phyloP scores from a whole-genome alignment of 2,888 invertebrate species.

The Mesochorus sp. region DNA sequence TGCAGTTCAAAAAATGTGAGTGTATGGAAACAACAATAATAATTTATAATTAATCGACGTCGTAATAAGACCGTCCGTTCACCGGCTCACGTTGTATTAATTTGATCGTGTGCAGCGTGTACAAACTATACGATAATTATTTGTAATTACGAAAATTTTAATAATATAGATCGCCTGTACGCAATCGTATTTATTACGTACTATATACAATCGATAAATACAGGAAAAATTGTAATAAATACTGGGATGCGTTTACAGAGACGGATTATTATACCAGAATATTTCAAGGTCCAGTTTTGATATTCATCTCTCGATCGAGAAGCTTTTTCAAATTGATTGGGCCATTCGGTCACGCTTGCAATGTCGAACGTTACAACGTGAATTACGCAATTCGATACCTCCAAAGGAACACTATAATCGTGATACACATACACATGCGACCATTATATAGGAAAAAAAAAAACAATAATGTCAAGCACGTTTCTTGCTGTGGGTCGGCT shows the following conservation, averaged over 20 bases:
- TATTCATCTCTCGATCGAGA: background rate
- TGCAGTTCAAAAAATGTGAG: background rate
- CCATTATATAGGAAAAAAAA: background rate
- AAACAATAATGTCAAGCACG: background rate
- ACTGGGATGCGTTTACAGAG: background rate
- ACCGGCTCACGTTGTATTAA: conserved; percentile 23
- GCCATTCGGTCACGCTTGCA: conserved; percentile 22
- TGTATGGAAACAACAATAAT: background rate
- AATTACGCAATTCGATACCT: conserved; percentile 16
- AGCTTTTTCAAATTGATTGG: conserved; percentile 35
- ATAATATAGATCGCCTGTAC: conserved; percentile 2
- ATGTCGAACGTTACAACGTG: background rate
- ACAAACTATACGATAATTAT: conserved; percentile 6
- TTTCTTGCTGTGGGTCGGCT: background rate
- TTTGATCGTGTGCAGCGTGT: conserved; percentile 6
- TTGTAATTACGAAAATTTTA: conserved; percentile 1
- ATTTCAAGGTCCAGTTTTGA: conserved; percentile 11
- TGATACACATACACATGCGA: background rate
- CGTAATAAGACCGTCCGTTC: conserved; percentile 21
- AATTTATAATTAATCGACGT: conserved; percentile 30
- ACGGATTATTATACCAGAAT: background rate
- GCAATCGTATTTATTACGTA: background rate
- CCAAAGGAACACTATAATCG: background rate
- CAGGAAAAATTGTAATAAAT: background rate
- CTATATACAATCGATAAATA: background rate